Base-by-base conservation (phyloP, 2,888 invertebrate genomes). In the Caenorhabditis afra region DNA sequence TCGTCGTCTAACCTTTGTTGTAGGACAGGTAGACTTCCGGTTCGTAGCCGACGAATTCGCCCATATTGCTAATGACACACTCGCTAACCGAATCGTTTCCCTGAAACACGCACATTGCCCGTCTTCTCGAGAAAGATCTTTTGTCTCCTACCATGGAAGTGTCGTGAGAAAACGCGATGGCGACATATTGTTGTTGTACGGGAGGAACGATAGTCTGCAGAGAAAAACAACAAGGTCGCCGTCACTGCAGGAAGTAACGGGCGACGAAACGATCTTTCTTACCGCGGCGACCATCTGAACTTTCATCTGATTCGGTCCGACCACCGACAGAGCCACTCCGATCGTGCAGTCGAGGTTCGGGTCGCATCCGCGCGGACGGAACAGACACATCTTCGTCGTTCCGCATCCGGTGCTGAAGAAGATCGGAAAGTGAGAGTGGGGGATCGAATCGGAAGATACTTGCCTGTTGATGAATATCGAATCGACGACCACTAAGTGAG, bases 11-110 rank as follows among this genome's bases (percentile, higher is more conserved):
- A 70, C 86, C 86, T 41, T 79, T 79, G 71, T 88, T 88, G 74
- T 87, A 88, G n/a, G 88, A 88, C 4, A 86, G 70, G 57, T 85
- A 89, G n/a, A 88, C 87, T 73, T 88, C 88, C 44, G 86, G 84
- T 47, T 85, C 87, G 52, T 65, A 79, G 22, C 84, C 86, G 14
- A 77, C 79, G 22, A 82, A 78, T 22, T 80, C 78, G 1, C 82
- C 87, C 61, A 79, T 76, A 41, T 89, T 85, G 12, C 81, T 82
- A 55, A 89, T 68, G 8, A 89, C 87, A 64, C 89, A 89, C 59
- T 89, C 89, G 16, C 84, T 82, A 39, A 89, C 89, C 11, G 82
- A 82, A 73, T 89, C 89, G 39, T 87, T 82, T 49, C 89, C 89
- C 88, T 88, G 64, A n/a, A n/a, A n/a, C n/a, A n/a, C n/a, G n/a